Conservation (phyloP, 1,140 invertebrate species). For the Holotrichia oblita region DNA sequence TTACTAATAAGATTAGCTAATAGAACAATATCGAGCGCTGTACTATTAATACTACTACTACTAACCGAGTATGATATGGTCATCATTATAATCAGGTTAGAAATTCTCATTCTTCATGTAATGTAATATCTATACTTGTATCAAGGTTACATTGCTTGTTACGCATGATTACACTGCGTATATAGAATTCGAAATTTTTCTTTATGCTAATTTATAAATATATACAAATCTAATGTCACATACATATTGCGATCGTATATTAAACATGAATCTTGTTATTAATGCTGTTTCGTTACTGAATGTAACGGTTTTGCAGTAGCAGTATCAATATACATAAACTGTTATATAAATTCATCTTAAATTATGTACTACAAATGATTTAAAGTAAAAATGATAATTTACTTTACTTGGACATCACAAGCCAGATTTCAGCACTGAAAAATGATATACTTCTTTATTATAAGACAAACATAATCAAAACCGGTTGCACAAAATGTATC, state of each 20-base stretch:
- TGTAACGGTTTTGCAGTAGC: neutral
- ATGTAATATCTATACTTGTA: constrained; percentile 24
- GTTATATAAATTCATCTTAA: too few species aligned
- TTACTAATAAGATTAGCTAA: neutral
- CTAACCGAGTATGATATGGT: constrained; percentile 30
- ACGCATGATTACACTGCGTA: constrained; percentile 25
- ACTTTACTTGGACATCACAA: neutral
- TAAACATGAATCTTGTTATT: neutral
- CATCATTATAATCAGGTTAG: constrained; percentile 31
- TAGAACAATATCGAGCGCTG: neutral
- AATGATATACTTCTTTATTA: too few species aligned
- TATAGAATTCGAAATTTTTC: constrained; percentile 6
- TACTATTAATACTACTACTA: neutral
- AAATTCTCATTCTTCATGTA: constrained; percentile 19
- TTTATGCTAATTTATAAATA: constrained; percentile 9
- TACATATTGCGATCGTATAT: neutral
- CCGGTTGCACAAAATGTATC: too few species aligned
- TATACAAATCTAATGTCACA: constrained; percentile 11
- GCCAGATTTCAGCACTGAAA: constrained; percentile 5
- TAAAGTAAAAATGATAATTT: neutral
- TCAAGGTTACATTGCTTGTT: constrained; percentile 35
- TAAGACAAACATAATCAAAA: too few species aligned
- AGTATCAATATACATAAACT: too few species aligned
- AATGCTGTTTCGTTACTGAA: neutral
- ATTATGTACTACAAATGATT: too few species aligned